Conservation (phyloP, 2,797 vertebrate species). For the Parotocinclus haroldoi region DNA sequence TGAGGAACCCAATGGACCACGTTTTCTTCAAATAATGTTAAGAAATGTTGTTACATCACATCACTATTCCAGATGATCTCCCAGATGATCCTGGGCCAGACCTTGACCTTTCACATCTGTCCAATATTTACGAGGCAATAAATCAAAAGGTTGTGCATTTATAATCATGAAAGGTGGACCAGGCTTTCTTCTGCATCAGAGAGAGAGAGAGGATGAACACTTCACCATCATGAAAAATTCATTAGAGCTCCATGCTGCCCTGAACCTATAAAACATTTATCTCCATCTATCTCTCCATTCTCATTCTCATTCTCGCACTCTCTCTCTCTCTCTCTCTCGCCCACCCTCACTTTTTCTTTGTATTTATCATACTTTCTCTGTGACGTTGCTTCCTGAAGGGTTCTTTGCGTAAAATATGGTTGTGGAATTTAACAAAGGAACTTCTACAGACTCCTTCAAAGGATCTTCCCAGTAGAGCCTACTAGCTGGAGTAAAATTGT, state of each 20-base stretch:
- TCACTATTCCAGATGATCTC: no score
- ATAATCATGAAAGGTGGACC: conserved; percentile 48
- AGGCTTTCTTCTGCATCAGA: conserved; percentile 71
- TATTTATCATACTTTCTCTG: no score
- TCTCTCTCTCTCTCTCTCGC: neutral
- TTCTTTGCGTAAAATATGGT: no score
- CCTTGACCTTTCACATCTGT: neutral
- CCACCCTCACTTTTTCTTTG: neutral
- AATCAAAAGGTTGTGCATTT: conserved; percentile 27
- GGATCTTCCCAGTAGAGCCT: no score
- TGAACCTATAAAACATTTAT: conserved; percentile 74
- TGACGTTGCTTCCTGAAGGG: no score
- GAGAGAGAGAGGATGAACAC: conserved; percentile 71
- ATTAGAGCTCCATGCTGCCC: conserved; percentile 76
- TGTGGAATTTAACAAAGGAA: no score
- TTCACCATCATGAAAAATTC: conserved; percentile 88
- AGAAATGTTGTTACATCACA: no score
- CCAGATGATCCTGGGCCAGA: no score
- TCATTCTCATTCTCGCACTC: neutral
- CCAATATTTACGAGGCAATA: neutral
- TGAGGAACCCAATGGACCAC: no score
- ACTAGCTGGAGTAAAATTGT: no score
- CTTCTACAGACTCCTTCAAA: no score
- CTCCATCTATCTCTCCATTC: conserved; percentile 34
- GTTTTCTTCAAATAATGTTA: no score